Evolutionary conservation across 1,140 invertebrate species (phyloP).

Genomic region (Bombus waltoni): DNA sequence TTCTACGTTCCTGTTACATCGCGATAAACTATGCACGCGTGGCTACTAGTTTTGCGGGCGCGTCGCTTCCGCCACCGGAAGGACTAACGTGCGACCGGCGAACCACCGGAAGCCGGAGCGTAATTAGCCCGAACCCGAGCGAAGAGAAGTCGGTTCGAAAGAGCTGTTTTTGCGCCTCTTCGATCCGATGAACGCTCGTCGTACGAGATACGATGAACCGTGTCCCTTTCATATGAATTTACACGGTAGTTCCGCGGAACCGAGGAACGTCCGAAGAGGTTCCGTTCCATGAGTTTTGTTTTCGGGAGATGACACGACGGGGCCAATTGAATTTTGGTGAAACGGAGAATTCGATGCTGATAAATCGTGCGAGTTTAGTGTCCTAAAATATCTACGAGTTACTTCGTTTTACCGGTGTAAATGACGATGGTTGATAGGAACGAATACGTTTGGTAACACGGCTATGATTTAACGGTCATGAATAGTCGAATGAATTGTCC

Average conservation of each 20-base stretch:
- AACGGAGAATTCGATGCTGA: background rate
- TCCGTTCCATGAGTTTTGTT: background rate
- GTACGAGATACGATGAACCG: background rate
- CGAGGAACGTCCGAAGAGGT: too few species aligned
- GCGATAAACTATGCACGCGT: conserved; percentile 34
- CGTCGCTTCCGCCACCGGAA: conserved; percentile 20
- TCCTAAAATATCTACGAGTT: too few species aligned
- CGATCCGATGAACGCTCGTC: background rate
- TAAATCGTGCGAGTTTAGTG: background rate
- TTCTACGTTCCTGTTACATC: conserved; percentile 17
- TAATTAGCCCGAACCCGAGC: conserved; percentile 16
- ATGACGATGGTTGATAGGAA: too few species aligned
- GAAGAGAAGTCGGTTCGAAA: background rate
- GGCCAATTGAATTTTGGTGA: background rate
- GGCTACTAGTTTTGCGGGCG: conserved; percentile 3
- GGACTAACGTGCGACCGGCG: conserved; percentile 18
- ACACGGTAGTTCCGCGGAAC: background rate
- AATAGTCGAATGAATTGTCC: too few species aligned
- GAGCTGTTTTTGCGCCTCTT: background rate
- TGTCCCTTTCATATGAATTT: background rate
- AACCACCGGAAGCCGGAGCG: conserved; percentile 2
- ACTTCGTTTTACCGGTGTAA: too few species aligned
- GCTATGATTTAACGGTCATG: too few species aligned
- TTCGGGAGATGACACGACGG: background rate
- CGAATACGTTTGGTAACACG: too few species aligned